Conservation (phyloP, 1,140 invertebrate genomes). For the Cydia amplana region DNA sequence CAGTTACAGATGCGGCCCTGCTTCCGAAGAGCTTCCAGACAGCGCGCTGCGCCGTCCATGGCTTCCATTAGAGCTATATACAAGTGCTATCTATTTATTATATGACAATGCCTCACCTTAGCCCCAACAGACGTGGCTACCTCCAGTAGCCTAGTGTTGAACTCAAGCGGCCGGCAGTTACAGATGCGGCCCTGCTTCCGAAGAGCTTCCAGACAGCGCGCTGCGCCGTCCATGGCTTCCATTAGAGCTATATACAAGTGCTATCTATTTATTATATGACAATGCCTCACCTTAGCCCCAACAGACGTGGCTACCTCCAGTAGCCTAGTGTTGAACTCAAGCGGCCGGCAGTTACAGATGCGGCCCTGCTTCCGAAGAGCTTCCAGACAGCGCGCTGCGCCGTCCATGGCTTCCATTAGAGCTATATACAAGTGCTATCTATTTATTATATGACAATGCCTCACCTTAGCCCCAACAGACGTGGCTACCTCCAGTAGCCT, state of each 20-base stretch:
- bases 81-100: too few species aligned
- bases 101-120: too few species aligned
- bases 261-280: too few species aligned
- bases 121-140: too few species aligned
- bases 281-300: slow-evolving; percentile 84
- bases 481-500: slow-evolving; percentile 88
- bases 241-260: slow-evolving; percentile 82
- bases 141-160: too few species aligned
- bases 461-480: slow-evolving; percentile 89
- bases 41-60: too few species aligned
- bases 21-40: too few species aligned
- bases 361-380: slow-evolving; percentile 89
- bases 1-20: too few species aligned
- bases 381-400: slow-evolving; percentile 88
- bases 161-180: too few species aligned
- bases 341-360: slow-evolving; percentile 90
- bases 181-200: too few species aligned
- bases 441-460: background rate
- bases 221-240: slow-evolving; percentile 94
- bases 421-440: slow-evolving; percentile 59
- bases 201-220: too few species aligned
- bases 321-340: slow-evolving; percentile 90
- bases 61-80: too few species aligned
- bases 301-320: slow-evolving; percentile 90
- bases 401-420: slow-evolving; percentile 93